These are phyloP conservation scores for Drosophila pseudotakahashii DNA, from an alignment of 2,888 invertebrate species.

Conservation along the genomic window DNA sequence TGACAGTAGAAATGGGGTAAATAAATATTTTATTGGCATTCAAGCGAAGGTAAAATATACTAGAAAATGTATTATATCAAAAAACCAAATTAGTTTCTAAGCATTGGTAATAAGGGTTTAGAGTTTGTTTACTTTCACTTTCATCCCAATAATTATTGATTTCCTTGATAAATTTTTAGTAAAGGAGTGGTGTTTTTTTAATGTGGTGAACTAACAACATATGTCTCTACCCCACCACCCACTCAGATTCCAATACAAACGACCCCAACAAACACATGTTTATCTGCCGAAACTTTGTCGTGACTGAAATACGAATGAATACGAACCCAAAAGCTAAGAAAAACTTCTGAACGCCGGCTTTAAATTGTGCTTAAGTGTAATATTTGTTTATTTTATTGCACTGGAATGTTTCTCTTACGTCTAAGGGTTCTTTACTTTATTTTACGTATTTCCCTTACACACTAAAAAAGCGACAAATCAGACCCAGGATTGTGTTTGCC, in stretches of 20 bases:
- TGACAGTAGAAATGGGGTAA: background rate
- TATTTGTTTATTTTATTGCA: conserved; percentile 70
- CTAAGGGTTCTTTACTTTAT: conserved; percentile 19
- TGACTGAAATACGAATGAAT: conserved; percentile 23
- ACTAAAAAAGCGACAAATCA: conserved; percentile 73
- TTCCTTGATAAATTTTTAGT: background rate
- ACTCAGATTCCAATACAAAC: background rate
- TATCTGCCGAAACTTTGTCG: conserved; percentile 10
- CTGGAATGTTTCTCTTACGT: conserved; percentile 48
- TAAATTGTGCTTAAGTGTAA: conserved; percentile 61
- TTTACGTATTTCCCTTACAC: conserved; percentile 32
- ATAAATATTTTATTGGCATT: conserved; percentile 8
- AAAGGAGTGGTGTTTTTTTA: background rate
- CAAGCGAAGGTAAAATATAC: background rate
- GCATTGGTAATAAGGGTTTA: too few species aligned
- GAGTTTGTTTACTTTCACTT: too few species aligned
- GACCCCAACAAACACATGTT: conserved; percentile 21
- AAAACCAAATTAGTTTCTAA: background rate
- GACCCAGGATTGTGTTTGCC: conserved; percentile 61
- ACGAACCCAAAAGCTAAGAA: background rate
- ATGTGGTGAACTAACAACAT: background rate
- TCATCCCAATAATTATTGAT: too few species aligned
- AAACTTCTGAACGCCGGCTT: conserved; percentile 35
- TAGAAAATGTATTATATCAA: background rate
- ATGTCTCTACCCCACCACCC: background rate